A percentile compares a stretch with the other conserved stretches of the same genome.
phyloP scores from a whole-genome alignment of 2,888 invertebrate species.

The Serrognathus titanus region DNA sequence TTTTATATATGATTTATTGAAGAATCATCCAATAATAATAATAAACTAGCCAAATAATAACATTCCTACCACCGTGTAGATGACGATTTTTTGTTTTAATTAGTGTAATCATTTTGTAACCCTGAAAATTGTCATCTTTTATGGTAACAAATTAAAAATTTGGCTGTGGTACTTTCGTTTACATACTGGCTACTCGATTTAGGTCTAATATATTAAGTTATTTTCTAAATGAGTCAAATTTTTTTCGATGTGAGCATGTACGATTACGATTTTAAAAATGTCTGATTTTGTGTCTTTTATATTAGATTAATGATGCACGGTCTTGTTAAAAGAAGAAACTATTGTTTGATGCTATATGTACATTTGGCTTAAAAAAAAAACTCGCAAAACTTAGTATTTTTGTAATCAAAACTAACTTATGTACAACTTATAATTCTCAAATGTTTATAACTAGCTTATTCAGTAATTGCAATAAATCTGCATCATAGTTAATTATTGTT shows the following conservation, averaged over 20 bases:
- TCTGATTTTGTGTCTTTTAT: no score
- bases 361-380: conserved; percentile 9
- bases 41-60: conserved; percentile 26
- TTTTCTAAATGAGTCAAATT: conserved; percentile 6
- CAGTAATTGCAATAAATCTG: conserved; percentile 27
- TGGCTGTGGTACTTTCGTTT: conserved; percentile 27
- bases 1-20: conserved; percentile 9
- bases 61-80: conserved; percentile 22
- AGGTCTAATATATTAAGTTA: not conserved
- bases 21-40: conserved; percentile 12
- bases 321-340: no score
- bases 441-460: conserved; percentile 25
- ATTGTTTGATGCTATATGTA: no score
- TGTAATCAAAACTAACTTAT: conserved; percentile 21
- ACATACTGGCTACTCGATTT: not conserved
- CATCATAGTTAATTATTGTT: conserved; percentile 22
- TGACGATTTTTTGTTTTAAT: conserved; percentile 3
- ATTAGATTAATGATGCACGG: no score
- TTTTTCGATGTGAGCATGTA: not conserved
- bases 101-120: conserved; percentile 1
- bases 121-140: conserved; percentile 12
- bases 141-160: conserved; percentile 21
- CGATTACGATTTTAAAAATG: no score
- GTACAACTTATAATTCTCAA: conserved; percentile 20
- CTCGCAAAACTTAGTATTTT: conserved; percentile 17